These are phyloP conservation scores for Scolanthus callimorphus DNA, from an alignment of 92 coral and sea anemone species.

Conservation along the genomic window DNA sequence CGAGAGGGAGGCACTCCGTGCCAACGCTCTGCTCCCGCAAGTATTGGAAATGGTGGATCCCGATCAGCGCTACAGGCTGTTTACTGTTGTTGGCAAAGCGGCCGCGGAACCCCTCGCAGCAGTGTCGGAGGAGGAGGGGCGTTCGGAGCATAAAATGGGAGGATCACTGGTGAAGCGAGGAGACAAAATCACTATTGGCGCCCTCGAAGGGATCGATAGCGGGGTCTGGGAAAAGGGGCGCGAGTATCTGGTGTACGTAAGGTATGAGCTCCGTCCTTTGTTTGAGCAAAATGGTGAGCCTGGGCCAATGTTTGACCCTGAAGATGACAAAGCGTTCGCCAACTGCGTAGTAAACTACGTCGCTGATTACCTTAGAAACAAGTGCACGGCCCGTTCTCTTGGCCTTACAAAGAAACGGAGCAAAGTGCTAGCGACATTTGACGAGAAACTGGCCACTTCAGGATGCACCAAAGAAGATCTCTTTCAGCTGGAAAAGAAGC, in stretches of 20 bases:
- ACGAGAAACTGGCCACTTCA: conserved; percentile 22
- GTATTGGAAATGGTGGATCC: not conserved
- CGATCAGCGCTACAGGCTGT: conserved; percentile 11
- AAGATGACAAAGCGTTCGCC: conserved; percentile 5
- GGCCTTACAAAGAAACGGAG: conserved; percentile 31
- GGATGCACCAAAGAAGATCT: conserved; percentile 25
- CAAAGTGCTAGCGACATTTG: conserved; percentile 4
- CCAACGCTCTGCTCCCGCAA: not conserved
- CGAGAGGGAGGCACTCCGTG: conserved; percentile 12
- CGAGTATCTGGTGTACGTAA: conserved; percentile 6
- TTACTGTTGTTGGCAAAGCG: conserved; percentile 7
- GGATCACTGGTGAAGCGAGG: conserved; percentile 15
- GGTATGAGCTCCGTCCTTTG: conserved; percentile 36
- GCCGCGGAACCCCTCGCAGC: conserved; percentile 20
- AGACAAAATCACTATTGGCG: conserved; percentile 18
- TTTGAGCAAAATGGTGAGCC: conserved; percentile 23
- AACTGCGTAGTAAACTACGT: conserved; percentile 35
- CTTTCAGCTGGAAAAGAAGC: conserved; percentile 9
- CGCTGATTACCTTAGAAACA: conserved; percentile 13
- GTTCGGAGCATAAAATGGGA: conserved; percentile 7
- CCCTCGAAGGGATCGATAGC: conserved; percentile 27
- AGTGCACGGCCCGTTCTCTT: conserved; percentile 15
- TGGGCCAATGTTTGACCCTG: conserved; percentile 24
- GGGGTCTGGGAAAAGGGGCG: conserved; percentile 10
- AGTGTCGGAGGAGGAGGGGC: conserved; percentile 25